phyloP scores from a whole-genome alignment of 2,888 invertebrate genomes.

The Pocota personata region DNA sequence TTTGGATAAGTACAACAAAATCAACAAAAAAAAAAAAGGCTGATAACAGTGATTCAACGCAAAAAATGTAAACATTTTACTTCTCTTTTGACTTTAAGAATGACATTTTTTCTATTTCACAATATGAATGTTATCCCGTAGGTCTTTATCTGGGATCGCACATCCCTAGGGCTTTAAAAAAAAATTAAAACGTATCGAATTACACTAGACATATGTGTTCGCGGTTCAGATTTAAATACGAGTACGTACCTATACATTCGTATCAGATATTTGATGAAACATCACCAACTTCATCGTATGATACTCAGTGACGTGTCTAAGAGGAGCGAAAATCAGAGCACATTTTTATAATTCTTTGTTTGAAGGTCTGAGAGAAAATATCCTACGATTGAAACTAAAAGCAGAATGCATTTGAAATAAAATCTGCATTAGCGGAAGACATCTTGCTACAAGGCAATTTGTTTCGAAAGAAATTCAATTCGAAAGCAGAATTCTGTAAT shows the following conservation, averaged over 20 bases:
- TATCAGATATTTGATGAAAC: not conserved
- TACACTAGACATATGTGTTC: constrained; percentile 3
- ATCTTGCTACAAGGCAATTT: too few relatives aligned
- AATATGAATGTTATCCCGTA: not conserved
- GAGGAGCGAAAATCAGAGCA: not conserved
- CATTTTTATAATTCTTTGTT: not conserved
- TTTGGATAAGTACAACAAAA: constrained; percentile 42
- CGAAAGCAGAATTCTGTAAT: too few relatives aligned
- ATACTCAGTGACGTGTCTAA: too few relatives aligned
- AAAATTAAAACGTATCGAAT: constrained; percentile 9
- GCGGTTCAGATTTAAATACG: not conserved
- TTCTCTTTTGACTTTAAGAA: not conserved
- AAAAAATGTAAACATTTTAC: constrained; percentile 51
- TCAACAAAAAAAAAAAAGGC: constrained; percentile 5
- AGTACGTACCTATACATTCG: not conserved
- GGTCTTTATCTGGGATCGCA: not conserved
- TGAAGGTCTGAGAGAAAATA: too few relatives aligned
- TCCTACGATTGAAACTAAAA: too few relatives aligned
- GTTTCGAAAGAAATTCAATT: too few relatives aligned
- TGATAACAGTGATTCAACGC: constrained; percentile 29
- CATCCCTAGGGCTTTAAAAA: constrained; percentile 12
- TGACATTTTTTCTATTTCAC: not conserved
- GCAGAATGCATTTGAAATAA: too few relatives aligned
- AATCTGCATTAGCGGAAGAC: too few relatives aligned
- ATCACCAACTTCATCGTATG: not conserved